Evolutionary conservation across 2,888 invertebrate species (phyloP).

Genomic region (Drosophila mettleri): DNA sequence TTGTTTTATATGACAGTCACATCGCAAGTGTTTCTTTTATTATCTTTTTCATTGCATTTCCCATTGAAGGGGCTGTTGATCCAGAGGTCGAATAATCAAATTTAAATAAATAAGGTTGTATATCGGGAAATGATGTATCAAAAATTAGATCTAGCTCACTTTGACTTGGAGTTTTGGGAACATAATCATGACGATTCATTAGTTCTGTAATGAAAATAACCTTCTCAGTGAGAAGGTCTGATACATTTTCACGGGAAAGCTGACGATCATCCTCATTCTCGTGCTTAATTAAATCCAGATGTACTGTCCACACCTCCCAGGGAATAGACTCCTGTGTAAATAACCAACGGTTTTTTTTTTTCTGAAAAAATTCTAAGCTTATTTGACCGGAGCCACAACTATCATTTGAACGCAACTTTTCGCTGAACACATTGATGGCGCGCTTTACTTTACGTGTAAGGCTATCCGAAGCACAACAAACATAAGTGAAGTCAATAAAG

Average conservation of each 20-base stretch:
- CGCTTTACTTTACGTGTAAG: constrained; percentile 90
- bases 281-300: constrained; percentile 94
- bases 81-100: constrained; percentile 93
- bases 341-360: constrained; percentile 94
- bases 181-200: constrained; percentile 97
- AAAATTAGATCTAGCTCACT: constrained; percentile 97
- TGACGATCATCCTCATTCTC: constrained; percentile 95
- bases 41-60: constrained; percentile 95
- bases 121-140: constrained; percentile 96
- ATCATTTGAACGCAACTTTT: constrained; percentile 90
- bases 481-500: constrained; percentile 98
- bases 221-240: constrained; percentile 95
- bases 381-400: constrained; percentile 93
- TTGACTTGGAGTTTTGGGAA: constrained; percentile 97
- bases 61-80: constrained; percentile 92
- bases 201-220: constrained; percentile 97
- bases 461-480: constrained; percentile 94
- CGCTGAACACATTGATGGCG: constrained; percentile 92
- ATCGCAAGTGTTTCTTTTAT: constrained; percentile 93
- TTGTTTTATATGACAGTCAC: constrained; percentile 86
- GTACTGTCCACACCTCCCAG: constrained; percentile 99
- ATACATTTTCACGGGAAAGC: constrained; percentile 93
- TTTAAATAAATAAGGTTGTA: constrained; percentile 98
- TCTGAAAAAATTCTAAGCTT: constrained; percentile 97
- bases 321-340: constrained; percentile 96